Evolutionary conservation across 1,140 invertebrate species (phyloP).

Genomic region (Procambarus virginalis): DNA sequence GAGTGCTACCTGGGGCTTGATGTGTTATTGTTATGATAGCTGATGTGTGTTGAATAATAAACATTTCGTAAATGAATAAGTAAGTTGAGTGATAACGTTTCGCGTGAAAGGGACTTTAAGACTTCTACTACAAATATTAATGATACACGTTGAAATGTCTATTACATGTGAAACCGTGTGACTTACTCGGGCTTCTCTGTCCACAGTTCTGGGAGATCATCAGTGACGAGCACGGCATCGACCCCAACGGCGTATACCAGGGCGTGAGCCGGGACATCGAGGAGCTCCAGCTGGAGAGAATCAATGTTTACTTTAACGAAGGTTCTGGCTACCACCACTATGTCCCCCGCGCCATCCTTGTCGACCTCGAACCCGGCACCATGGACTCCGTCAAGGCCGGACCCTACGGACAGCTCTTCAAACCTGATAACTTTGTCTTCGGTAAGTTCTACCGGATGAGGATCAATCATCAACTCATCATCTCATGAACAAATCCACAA

Average conservation of each 20-base stretch:
- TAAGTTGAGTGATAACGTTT: no score
- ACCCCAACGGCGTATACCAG: conserved; percentile 48
- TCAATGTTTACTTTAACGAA: conserved; percentile 95
- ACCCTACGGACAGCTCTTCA: conserved; percentile 52
- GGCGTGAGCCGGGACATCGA: conserved; percentile 60
- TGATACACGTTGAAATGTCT: no score
- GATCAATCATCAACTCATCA: no score
- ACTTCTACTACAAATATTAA: no score
- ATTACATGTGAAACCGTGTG: no score
- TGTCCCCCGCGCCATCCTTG: conserved; percentile 45
- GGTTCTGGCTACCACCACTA: conserved; percentile 79
- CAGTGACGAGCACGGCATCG: conserved; percentile 57
- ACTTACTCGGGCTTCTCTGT: no score
- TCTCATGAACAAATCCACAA: no score
- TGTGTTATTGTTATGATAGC: no score
- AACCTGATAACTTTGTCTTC: conserved; percentile 53
- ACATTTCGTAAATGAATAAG: no score
- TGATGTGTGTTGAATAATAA: no score
- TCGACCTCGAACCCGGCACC: conserved; percentile 50
- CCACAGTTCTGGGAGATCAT: conserved; percentile 58
- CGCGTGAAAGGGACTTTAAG: no score
- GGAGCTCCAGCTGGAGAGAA: conserved; percentile 85
- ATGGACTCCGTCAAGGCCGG: conserved; percentile 56
- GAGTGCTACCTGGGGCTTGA: no score
- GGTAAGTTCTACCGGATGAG: conserved; percentile 11